These are phyloP conservation scores for Diadumene lineata DNA, from an alignment of 92 coral and sea anemone species.

Conservation along the genomic window DNA sequence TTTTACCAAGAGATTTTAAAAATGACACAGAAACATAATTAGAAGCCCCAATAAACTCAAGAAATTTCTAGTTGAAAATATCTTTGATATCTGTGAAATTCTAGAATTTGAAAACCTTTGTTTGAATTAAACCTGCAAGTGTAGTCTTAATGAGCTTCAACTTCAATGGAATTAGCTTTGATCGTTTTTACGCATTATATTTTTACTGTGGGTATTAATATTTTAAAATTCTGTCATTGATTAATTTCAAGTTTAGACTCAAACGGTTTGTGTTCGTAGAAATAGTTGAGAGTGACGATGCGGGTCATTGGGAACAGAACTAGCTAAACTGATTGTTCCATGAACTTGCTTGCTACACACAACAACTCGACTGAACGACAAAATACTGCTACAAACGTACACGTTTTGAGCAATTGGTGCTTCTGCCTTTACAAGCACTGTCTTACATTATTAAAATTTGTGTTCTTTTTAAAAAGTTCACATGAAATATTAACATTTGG, in stretches of 20 bases:
- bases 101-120: too few relatives aligned
- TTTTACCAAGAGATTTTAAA: conserved; percentile 17
- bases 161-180: background rate
- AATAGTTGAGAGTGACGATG: background rate
- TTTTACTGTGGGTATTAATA: conserved; percentile 27
- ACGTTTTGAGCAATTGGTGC: conserved; percentile 29
- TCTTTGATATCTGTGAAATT: too few relatives aligned
- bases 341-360: background rate
- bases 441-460: conserved; percentile 91
- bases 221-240: conserved; percentile 28
- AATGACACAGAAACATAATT: conserved; percentile 26
- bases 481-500: conserved; percentile 88
- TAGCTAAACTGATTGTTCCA: background rate
- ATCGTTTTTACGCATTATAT: conserved; percentile 22
- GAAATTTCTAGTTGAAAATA: too few relatives aligned
- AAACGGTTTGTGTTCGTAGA: conserved; percentile 19
- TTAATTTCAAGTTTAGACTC: conserved; percentile 15
- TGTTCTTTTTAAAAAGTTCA: conserved; percentile 78
- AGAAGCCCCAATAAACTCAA: conserved; percentile 8
- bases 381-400: conserved; percentile 30
- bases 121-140: background rate
- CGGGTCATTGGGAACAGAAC: too few relatives aligned
- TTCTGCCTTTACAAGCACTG: conserved; percentile 50
- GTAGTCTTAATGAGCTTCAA: background rate
- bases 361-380: conserved; percentile 4